Base-by-base conservation (phyloP, 1,140 invertebrate genomes). In the Zaprionus kolodkinae region DNA sequence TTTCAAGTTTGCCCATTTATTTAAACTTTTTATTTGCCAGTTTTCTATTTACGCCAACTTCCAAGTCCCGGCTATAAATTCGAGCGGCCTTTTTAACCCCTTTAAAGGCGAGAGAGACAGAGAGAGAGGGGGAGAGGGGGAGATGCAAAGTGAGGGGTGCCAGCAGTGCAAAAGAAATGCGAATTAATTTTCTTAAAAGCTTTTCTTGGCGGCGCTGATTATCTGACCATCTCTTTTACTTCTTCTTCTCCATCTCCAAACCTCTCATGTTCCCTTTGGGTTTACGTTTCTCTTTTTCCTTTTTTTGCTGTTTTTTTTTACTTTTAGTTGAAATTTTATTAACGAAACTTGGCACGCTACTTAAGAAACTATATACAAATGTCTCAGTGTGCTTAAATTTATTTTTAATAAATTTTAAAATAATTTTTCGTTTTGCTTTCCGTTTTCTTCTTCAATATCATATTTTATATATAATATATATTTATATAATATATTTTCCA, bases 151-250 rank as follows among this genome's bases (percentile, higher is more conserved):
- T 6, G 10, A 15, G 10, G 17, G 38, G 15, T 52, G 38, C 12
- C n/a, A n/a, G 54, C 25, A 33, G 5, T 30, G 45, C 54, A 70
- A 84, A 75, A 63, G 30, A 76, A 82, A 82, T 80, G 72, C 61
- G 81, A 89, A 89, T 89, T 89, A 89, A 89, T 89, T 89, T 89
- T 89, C 85, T 89, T 89, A 89, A 89, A 89, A 89, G 85, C 85
- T 79, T 89, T 89, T 84, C 85, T 89, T 89, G 85, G 81, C 81
- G 75, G 78, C 67, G 85, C 81, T 89, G 85, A 89, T 89, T 89
- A 89, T 89, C 85, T 79, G 40, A 76, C 70, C 70, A 61, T 60
- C 54, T 73, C 75, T 43, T 38, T 45, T 17, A 27, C 63, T 50
- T 15, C 35, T 27, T n/a, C 30, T 12, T 36, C 12, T n/a, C 38